phyloP scores from a whole-genome alignment of 2,113 vertebrate species.

The Cyprinodon variegatus region DNA sequence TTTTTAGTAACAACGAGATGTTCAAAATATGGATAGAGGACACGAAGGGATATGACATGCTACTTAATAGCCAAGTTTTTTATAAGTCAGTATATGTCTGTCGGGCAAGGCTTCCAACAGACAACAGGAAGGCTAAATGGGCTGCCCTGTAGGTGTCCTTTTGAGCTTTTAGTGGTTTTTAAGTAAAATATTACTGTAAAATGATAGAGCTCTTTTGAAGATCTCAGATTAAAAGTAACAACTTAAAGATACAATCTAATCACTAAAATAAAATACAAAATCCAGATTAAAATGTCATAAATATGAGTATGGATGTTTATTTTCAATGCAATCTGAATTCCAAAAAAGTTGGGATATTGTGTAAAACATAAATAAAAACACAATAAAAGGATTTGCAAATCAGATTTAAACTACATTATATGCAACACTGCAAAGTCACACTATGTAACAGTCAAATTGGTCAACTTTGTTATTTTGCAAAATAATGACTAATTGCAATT shows the following conservation, averaged over 20 bases:
- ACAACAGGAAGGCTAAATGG: background rate
- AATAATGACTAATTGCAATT: no score
- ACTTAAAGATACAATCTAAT: background rate
- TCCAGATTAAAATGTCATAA: background rate
- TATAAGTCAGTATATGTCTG: background rate
- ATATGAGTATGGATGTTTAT: no score
- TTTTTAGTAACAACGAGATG: background rate
- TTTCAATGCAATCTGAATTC: no score
- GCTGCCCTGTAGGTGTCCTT: background rate
- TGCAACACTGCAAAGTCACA: no score
- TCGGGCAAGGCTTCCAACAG: background rate
- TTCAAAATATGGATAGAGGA: background rate
- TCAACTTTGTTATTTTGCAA: no score
- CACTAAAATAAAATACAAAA: background rate
- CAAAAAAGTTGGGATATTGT: no score
- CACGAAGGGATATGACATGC: background rate
- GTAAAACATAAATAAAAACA: no score
- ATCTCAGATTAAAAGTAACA: background rate
- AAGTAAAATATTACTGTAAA: background rate
- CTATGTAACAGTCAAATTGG: no score
- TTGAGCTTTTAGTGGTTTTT: background rate
- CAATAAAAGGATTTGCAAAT: no score
- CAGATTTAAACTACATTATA: no score
- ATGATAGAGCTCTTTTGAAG: background rate
- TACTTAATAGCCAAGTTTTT: background rate